Evolutionary conservation across 2,888 invertebrate species (phyloP), one percentile per base, ranked within the genome.

Genomic region (Leistus spinibarbis): DNA sequence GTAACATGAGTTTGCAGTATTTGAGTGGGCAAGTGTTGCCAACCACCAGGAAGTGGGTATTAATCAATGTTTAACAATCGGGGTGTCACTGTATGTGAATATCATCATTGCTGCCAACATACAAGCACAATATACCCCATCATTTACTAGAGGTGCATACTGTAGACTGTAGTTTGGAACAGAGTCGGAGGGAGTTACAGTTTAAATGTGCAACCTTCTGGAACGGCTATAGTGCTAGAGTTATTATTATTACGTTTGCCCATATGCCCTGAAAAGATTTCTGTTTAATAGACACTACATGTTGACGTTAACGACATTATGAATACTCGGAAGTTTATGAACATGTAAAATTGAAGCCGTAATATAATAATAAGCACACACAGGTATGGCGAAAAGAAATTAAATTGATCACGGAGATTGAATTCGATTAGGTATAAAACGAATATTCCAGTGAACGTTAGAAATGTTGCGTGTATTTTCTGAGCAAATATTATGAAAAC

Each of bases 21-120:
- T 60, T 60, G 60, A 60, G 71, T 71, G 71, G 71, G 71, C 71
- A 71, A 71, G 65, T 71, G 71, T 71, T 71, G 56, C 5, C 3
- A 40, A 40, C 40, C 40, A 40, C 40, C 64, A 71, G 71, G 71
- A 71, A 71, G 53, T 64, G 54, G 64, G 22, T 56, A 71, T 71
- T 71, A 71, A 71, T 71, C 71, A 71, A 63, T 65, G 56, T 64
- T 64, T 24, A 71, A 63, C 63, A 71, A 66, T 53, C 53, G 64
- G 53, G 54, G 13, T 53, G 24, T 54, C 65, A 40, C 17, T 27
- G 70, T 60, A 13, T 24, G 24, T 24, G 40, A 40, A 40, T 40
- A 40, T 40, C 40, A 40, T 40, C 40, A 40, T 40, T 40, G 40
- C 40, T 24, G 13, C 40, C 5, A 40, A 40, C 40, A 7, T 24